phyloP scores from a whole-genome alignment of 2,888 invertebrate species.

The Andrena flavipes region DNA sequence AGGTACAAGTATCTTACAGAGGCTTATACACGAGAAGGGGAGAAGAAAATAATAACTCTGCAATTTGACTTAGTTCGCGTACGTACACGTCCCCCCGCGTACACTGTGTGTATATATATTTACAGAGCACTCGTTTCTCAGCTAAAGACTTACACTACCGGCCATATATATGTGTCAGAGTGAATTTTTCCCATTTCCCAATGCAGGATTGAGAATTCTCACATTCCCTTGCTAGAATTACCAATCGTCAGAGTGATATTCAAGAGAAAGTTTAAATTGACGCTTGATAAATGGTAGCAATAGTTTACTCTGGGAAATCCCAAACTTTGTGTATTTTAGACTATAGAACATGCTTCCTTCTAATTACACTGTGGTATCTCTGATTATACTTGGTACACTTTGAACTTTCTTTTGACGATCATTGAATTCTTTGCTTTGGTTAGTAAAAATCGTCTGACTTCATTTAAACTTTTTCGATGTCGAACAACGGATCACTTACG shows the following conservation, averaged over 20 bases:
- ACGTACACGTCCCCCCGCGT: constrained; percentile 18
- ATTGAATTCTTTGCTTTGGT: background rate
- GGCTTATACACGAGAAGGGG: constrained; percentile 33
- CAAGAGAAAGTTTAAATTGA: no score
- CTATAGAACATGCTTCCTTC: background rate
- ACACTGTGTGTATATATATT: constrained; percentile 28
- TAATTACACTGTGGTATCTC: background rate
- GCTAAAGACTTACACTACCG: constrained; percentile 35
- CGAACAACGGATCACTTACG: background rate
- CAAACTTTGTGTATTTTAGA: background rate
- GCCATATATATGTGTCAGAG: constrained; percentile 13
- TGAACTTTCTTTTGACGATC: constrained; percentile 4
- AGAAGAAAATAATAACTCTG: constrained; percentile 57
- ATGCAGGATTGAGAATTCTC: background rate
- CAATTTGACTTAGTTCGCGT: constrained; percentile 63
- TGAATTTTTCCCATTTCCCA: background rate
- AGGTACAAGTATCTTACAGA: constrained; percentile 55
- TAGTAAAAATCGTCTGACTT: background rate
- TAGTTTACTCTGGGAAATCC: background rate
- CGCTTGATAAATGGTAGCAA: background rate
- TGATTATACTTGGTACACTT: background rate
- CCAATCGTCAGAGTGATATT: background rate
- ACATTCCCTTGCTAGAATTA: background rate
- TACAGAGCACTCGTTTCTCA: constrained; percentile 48
- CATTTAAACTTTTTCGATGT: background rate